Evolutionary conservation across 1,140 invertebrate species (phyloP), one percentile per base, ranked within the genome.

Genomic region (Lepidotrigona ventralis): DNA sequence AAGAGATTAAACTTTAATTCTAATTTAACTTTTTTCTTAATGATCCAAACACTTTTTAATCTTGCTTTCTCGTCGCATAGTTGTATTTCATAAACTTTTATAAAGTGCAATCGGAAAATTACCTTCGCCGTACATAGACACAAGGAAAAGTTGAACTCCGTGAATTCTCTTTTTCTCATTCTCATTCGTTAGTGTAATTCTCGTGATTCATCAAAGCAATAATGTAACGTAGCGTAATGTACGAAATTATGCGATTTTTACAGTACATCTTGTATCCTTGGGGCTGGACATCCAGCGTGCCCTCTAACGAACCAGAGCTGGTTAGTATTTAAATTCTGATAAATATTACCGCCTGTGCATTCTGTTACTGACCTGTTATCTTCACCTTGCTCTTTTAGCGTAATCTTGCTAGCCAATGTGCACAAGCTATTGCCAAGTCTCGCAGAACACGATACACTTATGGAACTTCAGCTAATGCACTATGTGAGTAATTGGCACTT

Each of bases 201-300:
- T 0, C 0, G 0, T 9, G 26, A 66, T 33, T 33, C 11, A 33
- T 21, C 19, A 66, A 19, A 66, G 6, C 1, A 66, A 33, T 9
- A 19, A 0, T 19, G 2, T 26, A 3, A 64, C 6, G 6, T 64
- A 29, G 19, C 29, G 14, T 19, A 66, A 33, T 66, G 33, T 0
- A 46, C 39, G 39, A 66, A 66, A 66, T 8, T 46, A 46, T 66
- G 33, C 11, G 8, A 66, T 4, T 66, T 72, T 87, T 90, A 19
- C 74, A 92, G 87, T 96, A 96, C 90, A 91, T 97, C 79, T 89
- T 97, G 11, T 96, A 97, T 88, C 97, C 97, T 26, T 97, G 96
- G 96, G 97, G 97, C 39, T 97, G 95, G 90, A 96, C 96, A 78
- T 81, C 76, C 23, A 71, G 88, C 5, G 82, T 93, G 23, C 95